These are phyloP conservation scores for Galeopsomyia nigrocyanea DNA, from an alignment of 2,888 invertebrate genomes.

Conservation along the genomic window DNA sequence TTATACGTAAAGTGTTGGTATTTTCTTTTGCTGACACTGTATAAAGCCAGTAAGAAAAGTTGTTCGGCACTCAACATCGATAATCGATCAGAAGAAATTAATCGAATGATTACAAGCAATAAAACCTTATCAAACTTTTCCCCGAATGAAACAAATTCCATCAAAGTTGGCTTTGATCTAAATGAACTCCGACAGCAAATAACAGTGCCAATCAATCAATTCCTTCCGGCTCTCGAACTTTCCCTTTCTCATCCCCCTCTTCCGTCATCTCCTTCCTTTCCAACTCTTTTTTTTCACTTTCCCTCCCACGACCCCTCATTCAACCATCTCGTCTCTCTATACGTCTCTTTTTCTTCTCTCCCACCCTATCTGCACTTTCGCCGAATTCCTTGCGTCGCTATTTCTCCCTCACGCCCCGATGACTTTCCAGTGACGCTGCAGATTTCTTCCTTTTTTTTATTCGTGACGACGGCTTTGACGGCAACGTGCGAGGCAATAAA, in stretches of 20 bases:
- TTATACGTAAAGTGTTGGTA: too few relatives aligned
- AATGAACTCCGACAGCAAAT: slow-evolving; percentile 28
- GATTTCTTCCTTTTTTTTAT: slow-evolving; percentile 45
- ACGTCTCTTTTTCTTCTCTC: neutral
- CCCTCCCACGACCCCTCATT: neutral
- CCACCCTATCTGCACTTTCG: neutral
- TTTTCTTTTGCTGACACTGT: too few relatives aligned
- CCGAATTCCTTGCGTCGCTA: neutral
- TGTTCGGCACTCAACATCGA: too few relatives aligned
- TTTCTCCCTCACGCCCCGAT: slow-evolving; percentile 8
- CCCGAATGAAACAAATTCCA: too few relatives aligned
- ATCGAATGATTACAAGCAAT: too few relatives aligned
- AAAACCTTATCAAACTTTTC: too few relatives aligned
- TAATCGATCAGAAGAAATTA: too few relatives aligned
- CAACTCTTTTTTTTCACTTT: slow-evolving; percentile 26
- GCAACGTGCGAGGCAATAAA: too few relatives aligned
- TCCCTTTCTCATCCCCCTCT: slow-evolving; percentile 7
- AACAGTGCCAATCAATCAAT: slow-evolving; percentile 43
- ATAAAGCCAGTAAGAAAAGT: too few relatives aligned
- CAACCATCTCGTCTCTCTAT: neutral
- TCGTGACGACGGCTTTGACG: neutral
- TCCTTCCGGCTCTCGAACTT: slow-evolving; percentile 17
- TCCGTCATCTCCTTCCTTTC: slow-evolving; percentile 11
- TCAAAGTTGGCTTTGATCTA: too few relatives aligned
- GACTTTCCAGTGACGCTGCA: slow-evolving; percentile 41